These are phyloP conservation scores for Hypomecis punctinalis DNA, from an alignment of 2,888 invertebrate species.

Conservation along the genomic window DNA sequence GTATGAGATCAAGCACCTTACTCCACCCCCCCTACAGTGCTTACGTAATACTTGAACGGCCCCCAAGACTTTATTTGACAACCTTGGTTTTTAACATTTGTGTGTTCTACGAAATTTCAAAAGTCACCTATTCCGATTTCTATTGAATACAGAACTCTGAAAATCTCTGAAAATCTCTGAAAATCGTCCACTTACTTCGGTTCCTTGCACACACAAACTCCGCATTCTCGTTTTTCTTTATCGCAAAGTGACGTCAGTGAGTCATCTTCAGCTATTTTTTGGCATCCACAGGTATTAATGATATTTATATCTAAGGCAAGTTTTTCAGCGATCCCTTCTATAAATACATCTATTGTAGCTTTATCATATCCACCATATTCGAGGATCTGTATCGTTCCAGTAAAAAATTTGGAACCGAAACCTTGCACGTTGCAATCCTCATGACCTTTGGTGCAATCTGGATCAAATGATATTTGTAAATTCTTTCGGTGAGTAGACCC, in stretches of 20 bases:
- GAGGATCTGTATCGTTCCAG: slow-evolving; percentile 81
- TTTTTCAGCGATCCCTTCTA: slow-evolving; percentile 89
- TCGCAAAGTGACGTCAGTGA: slow-evolving; percentile 73
- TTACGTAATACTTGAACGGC: no score
- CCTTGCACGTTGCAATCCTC: slow-evolving; percentile 52
- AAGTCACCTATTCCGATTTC: no score
- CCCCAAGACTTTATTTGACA: no score
- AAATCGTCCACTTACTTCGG: slow-evolving; percentile 55
- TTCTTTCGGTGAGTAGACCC: slow-evolving; percentile 45
- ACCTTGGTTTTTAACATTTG: no score
- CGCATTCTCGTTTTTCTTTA: slow-evolving; percentile 55
- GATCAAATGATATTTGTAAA: slow-evolving; percentile 76
- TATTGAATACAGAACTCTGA: not conserved
- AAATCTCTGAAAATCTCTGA: no score
- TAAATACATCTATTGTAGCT: slow-evolving; percentile 86
- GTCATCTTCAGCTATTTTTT: slow-evolving; percentile 52
- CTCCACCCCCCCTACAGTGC: no score
- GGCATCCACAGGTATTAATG: slow-evolving; percentile 90
- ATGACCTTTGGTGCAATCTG: slow-evolving; percentile 53
- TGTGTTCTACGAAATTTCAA: no score
- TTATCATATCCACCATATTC: slow-evolving; percentile 84
- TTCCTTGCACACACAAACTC: slow-evolving; percentile 54
- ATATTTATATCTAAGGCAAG: slow-evolving; percentile 88
- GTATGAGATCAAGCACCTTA: no score
- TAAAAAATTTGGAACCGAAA: slow-evolving; percentile 58